A percentile compares a stretch with the other conserved stretches of the same genome.
phyloP scores from a whole-genome alignment of 2,113 vertebrate genomes.

The Callionymus lyra region DNA sequence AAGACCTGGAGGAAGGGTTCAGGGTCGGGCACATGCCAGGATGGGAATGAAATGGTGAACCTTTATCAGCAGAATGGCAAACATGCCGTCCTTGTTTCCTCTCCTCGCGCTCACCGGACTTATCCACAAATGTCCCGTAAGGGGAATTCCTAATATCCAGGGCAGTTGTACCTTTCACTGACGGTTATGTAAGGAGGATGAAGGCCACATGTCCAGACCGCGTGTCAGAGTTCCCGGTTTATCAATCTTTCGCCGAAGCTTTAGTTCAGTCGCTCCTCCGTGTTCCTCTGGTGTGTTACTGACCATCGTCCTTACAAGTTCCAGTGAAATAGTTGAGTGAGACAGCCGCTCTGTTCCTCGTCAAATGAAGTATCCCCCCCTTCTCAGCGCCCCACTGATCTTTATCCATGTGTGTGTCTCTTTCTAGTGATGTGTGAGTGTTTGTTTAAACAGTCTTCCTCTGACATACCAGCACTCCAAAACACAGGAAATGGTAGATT shows the following conservation, averaged over 20 bases:
- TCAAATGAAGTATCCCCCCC: slow-evolving; percentile 22
- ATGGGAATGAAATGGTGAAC: neutral
- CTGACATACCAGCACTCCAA: slow-evolving; percentile 30
- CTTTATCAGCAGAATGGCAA: slow-evolving; percentile 6
- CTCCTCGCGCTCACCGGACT: slow-evolving; percentile 9
- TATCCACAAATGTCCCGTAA: slow-evolving; percentile 32
- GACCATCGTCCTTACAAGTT: slow-evolving; percentile 4
- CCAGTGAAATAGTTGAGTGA: slow-evolving; percentile 12
- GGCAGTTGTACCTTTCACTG: slow-evolving; percentile 13
- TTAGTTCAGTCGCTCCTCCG: slow-evolving; percentile 11
- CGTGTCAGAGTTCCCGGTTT: slow-evolving; percentile 11
- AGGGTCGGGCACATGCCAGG: slow-evolving; percentile 43
- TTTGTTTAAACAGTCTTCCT: slow-evolving; percentile 43
- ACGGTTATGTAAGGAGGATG: slow-evolving; percentile 15
- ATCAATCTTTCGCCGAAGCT: slow-evolving; percentile 10
- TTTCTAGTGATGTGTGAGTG: slow-evolving; percentile 5
- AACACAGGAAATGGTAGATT: slow-evolving; percentile 36
- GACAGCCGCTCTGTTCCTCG: slow-evolving; percentile 28
- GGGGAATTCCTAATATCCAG: slow-evolving; percentile 38
- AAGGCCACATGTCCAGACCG: slow-evolving; percentile 22
- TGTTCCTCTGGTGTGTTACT: slow-evolving; percentile 19
- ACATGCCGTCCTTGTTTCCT: slow-evolving; percentile 12
- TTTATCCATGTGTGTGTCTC: slow-evolving; percentile 15
- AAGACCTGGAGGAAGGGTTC: slow-evolving; percentile 29
- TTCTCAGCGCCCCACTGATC: slow-evolving; percentile 2